Evolutionary conservation across 1,140 invertebrate genomes (phyloP), one percentile per base, ranked within the genome.

Genomic region (Drosophila kikkawai): DNA sequence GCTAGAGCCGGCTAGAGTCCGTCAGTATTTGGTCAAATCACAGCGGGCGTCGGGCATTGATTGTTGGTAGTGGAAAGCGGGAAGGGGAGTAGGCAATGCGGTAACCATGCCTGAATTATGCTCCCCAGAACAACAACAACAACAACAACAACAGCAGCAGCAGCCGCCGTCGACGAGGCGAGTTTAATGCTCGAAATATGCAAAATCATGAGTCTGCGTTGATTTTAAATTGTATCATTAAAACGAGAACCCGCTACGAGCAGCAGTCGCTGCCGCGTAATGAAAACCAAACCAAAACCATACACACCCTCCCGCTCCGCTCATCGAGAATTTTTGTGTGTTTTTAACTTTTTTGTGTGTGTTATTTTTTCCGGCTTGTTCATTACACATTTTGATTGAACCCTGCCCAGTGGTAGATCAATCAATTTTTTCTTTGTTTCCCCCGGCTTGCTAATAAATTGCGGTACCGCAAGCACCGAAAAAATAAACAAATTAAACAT

Each of bases 171-270:
- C 47, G 60, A 68, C 42, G 68, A 65, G 74, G 75, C 78, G 76
- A 81, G 69, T 84, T 90, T 90, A 90, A 90, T 90, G 85, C 75
- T 76, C 70, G 44, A 82, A 90, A 90, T 90, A 90, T 90, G 85
- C 79, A 90, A 90, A 90, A 90, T 90, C 85, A 90, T 90, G 85
- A 90, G 85, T 85, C 85, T 90, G 85, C 85, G 85, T 90, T 90
- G 85, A 85, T 90, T 90, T 90, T 90, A 90, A 90, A 90, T 90
- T 90, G 85, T 90, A 90, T 90, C 85, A 88, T 88, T 88, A 88
- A 88, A 88, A 88, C 71, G 85, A 78, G 67, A 69, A 70, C 63
- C 75, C 75, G 67, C 67, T 70, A 68, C 63, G 67, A 75, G 39
- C 63, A 50, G 65, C 63, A 34, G 55, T 29, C 12, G 50, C 29